Evolutionary conservation across 1,140 invertebrate genomes (phyloP).

Genomic region (Pogonomyrmex californicus): DNA sequence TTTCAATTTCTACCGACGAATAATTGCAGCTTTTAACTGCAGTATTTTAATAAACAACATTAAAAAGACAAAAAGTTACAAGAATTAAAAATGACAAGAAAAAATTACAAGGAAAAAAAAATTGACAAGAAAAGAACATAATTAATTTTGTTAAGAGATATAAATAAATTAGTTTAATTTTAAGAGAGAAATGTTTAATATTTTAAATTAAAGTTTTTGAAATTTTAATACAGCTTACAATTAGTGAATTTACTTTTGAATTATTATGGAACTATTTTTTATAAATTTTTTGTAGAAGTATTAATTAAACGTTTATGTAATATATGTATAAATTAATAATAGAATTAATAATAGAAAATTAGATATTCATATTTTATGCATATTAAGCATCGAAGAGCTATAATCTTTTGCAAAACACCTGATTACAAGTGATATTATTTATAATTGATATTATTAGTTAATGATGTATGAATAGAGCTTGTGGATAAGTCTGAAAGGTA

Average conservation of each 20-base stretch:
- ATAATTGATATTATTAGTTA: slow-evolving; percentile 25
- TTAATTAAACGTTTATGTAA: neutral
- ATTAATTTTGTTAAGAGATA: neutral
- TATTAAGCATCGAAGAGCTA: neutral
- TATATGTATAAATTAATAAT: neutral
- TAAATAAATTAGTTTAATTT: neutral
- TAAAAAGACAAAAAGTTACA: too few species aligned
- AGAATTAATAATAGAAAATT: neutral
- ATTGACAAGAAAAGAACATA: neutral
- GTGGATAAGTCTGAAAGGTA: neutral
- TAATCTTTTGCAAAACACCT: slow-evolving; percentile 13
- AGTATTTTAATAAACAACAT: too few species aligned
- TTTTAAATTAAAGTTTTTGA: neutral
- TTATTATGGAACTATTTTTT: neutral
- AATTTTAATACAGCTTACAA: neutral
- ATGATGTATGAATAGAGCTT: neutral
- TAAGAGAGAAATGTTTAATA: neutral
- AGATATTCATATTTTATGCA: neutral
- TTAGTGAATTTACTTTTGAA: neutral
- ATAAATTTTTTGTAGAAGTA: neutral
- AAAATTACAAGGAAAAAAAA: too few species aligned
- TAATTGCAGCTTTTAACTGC: neutral
- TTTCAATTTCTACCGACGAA: neutral
- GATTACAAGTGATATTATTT: slow-evolving; percentile 30
- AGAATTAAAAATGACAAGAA: too few species aligned